A percentile compares a stretch with the other conserved stretches of the same genome.
Conservation (phyloP, 2,113 vertebrate species). For the Merops nubicus region DNA sequence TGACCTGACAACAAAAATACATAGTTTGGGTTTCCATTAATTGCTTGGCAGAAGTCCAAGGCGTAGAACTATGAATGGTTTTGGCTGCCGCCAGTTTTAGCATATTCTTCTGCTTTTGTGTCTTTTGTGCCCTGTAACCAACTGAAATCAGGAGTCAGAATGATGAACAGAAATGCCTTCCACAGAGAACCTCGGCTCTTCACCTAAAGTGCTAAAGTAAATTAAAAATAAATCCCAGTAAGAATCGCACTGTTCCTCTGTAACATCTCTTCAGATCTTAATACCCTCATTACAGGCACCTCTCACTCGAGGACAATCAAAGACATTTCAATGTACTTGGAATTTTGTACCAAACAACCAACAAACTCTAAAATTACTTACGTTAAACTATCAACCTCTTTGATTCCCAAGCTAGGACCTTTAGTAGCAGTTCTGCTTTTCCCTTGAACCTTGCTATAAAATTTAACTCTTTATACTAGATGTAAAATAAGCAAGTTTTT, state of each 20-base stretch:
- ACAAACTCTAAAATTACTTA: background rate
- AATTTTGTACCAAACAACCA: background rate
- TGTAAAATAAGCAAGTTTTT: background rate
- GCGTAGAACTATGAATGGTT: background rate
- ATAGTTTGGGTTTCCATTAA: background rate
- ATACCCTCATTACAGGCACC: background rate
- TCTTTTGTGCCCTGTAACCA: background rate
- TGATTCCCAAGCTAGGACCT: background rate
- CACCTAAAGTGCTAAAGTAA: background rate
- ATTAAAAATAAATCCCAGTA: background rate
- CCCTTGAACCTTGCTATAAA: background rate
- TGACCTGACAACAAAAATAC: slow-evolving; percentile 39
- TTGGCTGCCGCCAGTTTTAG: background rate
- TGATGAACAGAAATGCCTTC: background rate
- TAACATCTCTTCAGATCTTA: background rate
- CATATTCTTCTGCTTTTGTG: background rate
- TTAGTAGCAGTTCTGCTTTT: background rate
- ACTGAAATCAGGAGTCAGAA: background rate
- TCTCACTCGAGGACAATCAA: background rate
- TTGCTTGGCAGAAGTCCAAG: slow-evolving; percentile 32
- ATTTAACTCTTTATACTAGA: background rate
- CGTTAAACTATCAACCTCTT: background rate
- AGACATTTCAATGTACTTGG: background rate
- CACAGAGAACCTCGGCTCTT: background rate
- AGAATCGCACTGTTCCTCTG: background rate